phyloP scores from a whole-genome alignment of 1,140 invertebrate genomes.

The Elymnias hypermnestra region DNA sequence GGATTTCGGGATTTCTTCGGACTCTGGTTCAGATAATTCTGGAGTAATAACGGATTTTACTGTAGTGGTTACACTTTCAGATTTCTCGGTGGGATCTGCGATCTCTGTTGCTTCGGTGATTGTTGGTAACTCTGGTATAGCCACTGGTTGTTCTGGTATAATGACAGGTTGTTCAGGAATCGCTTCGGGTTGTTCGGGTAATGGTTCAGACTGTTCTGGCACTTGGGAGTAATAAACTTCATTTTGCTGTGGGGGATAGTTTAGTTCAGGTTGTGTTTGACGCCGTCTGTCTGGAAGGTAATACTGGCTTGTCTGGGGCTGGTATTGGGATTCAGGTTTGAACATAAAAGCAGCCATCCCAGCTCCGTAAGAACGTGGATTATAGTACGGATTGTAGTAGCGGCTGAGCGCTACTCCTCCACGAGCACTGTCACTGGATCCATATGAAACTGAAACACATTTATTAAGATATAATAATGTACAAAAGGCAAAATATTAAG shows the following conservation, averaged over 20 bases:
- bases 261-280: conserved; percentile 42
- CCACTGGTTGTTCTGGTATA: conserved; percentile 30
- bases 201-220: conserved; percentile 32
- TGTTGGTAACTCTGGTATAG: conserved; percentile 30
- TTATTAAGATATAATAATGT: too few species aligned
- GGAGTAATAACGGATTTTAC: conserved; percentile 34
- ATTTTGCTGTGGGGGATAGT: conserved; percentile 49
- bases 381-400: conserved; percentile 67
- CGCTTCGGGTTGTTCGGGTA: conserved; percentile 28
- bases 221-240: conserved; percentile 52
- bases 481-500: too few species aligned
- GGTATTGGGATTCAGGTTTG: conserved; percentile 40
- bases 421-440: conserved; percentile 42
- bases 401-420: conserved; percentile 57
- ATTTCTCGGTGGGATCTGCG: conserved; percentile 47
- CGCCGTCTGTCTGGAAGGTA: conserved; percentile 55
- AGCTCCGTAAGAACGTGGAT: conserved; percentile 33
- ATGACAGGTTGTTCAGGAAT: conserved; percentile 18
- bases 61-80: conserved; percentile 41
- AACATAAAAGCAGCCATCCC: conserved; percentile 66
- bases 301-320: conserved; percentile 47
- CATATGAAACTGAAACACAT: conserved; percentile 59
- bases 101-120: conserved; percentile 47
- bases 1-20: conserved; percentile 42
- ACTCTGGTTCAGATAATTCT: conserved; percentile 51